Evolutionary conservation across 2,888 invertebrate species (phyloP).

Genomic region (Nemotelus nigrinus): DNA sequence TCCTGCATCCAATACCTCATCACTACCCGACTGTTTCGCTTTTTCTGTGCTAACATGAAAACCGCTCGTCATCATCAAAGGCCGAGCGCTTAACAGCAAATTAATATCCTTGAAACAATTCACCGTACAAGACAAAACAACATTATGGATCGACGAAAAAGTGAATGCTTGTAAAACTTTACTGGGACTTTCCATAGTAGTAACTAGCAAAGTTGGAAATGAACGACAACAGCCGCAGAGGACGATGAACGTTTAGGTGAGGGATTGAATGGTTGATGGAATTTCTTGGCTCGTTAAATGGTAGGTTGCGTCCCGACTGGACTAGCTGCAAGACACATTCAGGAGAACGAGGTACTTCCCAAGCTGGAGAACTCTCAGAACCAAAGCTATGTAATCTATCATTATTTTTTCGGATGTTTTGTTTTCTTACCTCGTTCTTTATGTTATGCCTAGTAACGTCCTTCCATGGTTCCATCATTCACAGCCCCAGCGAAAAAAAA

Average conservation of each 20-base stretch:
- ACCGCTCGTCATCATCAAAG: constrained; percentile 35
- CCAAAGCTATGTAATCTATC: constrained; percentile 42
- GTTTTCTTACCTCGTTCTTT: background rate
- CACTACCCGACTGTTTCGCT: too few species aligned
- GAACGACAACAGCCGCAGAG: background rate
- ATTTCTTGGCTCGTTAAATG: too few species aligned
- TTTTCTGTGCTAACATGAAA: background rate
- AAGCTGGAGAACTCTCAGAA: constrained; percentile 29
- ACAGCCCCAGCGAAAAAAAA: constrained; percentile 8
- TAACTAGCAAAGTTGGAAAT: background rate
- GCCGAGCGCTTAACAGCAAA: constrained; percentile 32
- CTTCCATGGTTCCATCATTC: constrained; percentile 14
- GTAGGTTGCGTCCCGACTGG: too few species aligned
- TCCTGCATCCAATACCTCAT: too few species aligned
- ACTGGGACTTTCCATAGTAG: background rate
- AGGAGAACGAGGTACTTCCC: background rate
- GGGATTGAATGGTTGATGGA: too few species aligned
- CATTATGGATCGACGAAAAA: background rate
- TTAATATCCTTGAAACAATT: constrained; percentile 34
- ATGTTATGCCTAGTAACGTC: background rate
- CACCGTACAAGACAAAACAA: constrained; percentile 4
- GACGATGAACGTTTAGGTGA: background rate
- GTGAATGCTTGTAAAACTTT: constrained; percentile 5
- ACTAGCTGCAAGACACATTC: too few species aligned
- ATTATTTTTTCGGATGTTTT: constrained; percentile 29